These are phyloP conservation scores for Campoplex nolae DNA, from an alignment of 2,888 invertebrate genomes.

Conservation along the genomic window DNA sequence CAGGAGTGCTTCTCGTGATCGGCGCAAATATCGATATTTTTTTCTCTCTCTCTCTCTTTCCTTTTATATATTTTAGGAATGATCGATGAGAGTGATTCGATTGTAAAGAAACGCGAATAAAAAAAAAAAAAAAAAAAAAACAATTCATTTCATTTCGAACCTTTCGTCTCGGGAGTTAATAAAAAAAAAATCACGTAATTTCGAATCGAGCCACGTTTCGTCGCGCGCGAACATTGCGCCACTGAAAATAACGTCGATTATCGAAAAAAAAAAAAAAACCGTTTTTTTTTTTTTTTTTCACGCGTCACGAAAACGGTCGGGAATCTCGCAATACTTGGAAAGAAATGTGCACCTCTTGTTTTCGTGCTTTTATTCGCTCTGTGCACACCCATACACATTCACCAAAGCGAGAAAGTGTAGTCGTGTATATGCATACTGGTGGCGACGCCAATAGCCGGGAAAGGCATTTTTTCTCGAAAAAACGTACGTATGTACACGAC, in stretches of 20 bases:
- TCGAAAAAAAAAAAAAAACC: neutral
- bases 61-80: neutral
- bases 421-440: too few relatives aligned
- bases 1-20: constrained; percentile 27
- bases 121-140: constrained; percentile 9
- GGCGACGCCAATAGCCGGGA: too few relatives aligned
- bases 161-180: too few relatives aligned
- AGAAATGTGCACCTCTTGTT: neutral
- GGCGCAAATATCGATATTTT: constrained; percentile 13
- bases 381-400: too few relatives aligned
- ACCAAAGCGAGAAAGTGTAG: too few relatives aligned
- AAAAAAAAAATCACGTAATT: neutral
- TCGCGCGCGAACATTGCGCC: neutral
- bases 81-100: neutral
- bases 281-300: neutral
- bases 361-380: constrained; percentile 11
- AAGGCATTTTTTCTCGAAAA: too few relatives aligned
- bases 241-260: neutral
- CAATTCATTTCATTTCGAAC: neutral
- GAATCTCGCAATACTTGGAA: neutral
- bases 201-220: constrained; percentile 3
- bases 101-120: neutral
- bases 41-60: neutral
- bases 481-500: too few relatives aligned
- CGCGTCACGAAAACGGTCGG: neutral